Conservation (phyloP, 2,113 vertebrate species). For the Climacteris rufus region DNA sequence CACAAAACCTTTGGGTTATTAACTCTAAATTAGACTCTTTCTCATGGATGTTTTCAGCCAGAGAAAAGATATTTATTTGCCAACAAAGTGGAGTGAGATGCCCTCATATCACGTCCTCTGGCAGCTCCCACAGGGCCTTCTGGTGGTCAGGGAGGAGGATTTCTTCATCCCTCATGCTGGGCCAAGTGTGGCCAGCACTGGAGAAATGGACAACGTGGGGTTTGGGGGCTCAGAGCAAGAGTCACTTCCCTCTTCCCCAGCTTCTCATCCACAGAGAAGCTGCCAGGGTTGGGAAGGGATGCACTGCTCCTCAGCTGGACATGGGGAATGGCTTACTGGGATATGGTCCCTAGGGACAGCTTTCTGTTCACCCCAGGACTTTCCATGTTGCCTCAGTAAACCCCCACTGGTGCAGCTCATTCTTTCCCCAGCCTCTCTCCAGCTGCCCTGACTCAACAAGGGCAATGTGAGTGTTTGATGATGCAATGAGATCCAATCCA, state of each 20-base stretch:
- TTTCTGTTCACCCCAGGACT: too few species aligned
- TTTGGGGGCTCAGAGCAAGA: too few species aligned
- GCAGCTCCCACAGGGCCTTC: neutral
- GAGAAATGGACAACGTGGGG: too few species aligned
- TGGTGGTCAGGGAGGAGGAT: neutral
- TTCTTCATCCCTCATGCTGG: neutral
- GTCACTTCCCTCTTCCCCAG: too few species aligned
- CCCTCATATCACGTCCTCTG: neutral
- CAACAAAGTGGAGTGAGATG: neutral
- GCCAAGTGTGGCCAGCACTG: fast-evolving
- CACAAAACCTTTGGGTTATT: neutral
- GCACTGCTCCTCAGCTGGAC: neutral
- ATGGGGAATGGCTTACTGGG: neutral
- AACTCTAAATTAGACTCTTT: neutral
- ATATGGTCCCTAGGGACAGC: neutral
- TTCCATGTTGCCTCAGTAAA: neutral
- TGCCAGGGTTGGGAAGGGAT: neutral
- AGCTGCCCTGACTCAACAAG: neutral
- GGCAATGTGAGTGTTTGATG: neutral
- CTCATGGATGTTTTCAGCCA: neutral
- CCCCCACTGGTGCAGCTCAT: neutral
- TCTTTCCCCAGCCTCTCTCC: neutral
- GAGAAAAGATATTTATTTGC: neutral
- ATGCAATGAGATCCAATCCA: neutral
- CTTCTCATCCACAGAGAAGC: neutral